phyloP scores from a whole-genome alignment of 2,113 vertebrate genomes.

The Irena cyanogastra region DNA sequence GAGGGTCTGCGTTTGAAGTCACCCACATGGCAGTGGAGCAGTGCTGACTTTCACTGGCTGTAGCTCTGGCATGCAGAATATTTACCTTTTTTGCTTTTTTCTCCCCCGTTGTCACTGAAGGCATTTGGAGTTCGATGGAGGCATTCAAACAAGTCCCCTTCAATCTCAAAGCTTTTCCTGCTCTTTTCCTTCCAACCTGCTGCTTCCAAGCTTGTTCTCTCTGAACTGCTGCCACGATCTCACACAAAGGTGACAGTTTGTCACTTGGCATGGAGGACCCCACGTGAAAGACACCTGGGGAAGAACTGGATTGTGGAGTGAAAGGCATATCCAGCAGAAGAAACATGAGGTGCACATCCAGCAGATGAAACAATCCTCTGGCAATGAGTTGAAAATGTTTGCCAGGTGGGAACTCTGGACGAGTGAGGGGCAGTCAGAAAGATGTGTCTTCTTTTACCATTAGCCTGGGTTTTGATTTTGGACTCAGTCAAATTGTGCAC shows the following conservation, averaged over 20 bases:
- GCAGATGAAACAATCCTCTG: neutral
- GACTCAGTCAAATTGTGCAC: rapidly evolving
- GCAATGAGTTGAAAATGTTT: neutral
- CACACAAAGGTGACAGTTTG: neutral
- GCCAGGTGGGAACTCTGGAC: neutral
- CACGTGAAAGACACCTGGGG: neutral
- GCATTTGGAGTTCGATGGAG: neutral
- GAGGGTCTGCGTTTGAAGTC: neutral
- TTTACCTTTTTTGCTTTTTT: neutral
- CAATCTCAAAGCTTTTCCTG: neutral
- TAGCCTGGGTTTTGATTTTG: neutral
- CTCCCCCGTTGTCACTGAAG: neutral
- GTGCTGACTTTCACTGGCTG: neutral
- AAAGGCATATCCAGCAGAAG: neutral
- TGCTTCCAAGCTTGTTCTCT: neutral
- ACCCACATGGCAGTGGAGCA: neutral
- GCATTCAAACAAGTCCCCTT: neutral
- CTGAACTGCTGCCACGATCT: neutral
- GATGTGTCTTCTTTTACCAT: neutral
- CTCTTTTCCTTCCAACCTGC: neutral
- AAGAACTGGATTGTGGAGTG: neutral
- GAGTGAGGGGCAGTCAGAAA: neutral
- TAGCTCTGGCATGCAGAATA: neutral
- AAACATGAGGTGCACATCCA: neutral
- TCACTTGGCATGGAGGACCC: neutral